A percentile compares a stretch with the other conserved stretches of the same genome.
Evolutionary conservation across 1,140 invertebrate species (phyloP).

Genomic region (Pristionchus pacificus): DNA sequence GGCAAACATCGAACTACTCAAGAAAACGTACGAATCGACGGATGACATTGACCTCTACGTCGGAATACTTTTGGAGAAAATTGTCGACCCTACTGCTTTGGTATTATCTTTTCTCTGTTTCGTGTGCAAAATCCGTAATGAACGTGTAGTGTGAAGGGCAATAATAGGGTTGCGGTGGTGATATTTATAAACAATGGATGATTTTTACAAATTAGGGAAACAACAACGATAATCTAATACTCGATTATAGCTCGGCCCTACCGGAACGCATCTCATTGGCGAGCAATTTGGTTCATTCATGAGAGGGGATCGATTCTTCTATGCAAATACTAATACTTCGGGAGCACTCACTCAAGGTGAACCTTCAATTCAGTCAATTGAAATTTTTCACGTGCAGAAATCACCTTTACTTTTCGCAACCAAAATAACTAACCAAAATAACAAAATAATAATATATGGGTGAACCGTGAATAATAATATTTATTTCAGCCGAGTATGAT

Average conservation of each 20-base stretch:
- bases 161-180: too few species aligned
- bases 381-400: too few species aligned
- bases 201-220: not conserved
- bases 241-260: slow-evolving; percentile 29
- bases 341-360: slow-evolving; percentile 13
- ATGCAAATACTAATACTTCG: not conserved
- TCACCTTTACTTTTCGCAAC: too few species aligned
- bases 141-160: too few species aligned
- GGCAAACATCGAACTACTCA: not conserved
- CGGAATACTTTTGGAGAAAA: slow-evolving; percentile 63
- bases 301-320: slow-evolving; percentile 3
- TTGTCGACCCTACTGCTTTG: slow-evolving; percentile 47
- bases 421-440: too few species aligned
- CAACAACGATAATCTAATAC: not conserved
- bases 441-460: not conserved
- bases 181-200: too few species aligned
- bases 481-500: not conserved
- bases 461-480: too few species aligned
- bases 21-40: slow-evolving; percentile 59
- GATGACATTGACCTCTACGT: slow-evolving; percentile 69
- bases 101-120: too few species aligned
- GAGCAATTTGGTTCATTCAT: slow-evolving; percentile 25
- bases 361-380: not conserved
- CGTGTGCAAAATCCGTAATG: too few species aligned
- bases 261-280: slow-evolving; percentile 23